These are phyloP conservation scores for Aquatica leii DNA, from an alignment of 2,888 invertebrate species.

Conservation along the genomic window DNA sequence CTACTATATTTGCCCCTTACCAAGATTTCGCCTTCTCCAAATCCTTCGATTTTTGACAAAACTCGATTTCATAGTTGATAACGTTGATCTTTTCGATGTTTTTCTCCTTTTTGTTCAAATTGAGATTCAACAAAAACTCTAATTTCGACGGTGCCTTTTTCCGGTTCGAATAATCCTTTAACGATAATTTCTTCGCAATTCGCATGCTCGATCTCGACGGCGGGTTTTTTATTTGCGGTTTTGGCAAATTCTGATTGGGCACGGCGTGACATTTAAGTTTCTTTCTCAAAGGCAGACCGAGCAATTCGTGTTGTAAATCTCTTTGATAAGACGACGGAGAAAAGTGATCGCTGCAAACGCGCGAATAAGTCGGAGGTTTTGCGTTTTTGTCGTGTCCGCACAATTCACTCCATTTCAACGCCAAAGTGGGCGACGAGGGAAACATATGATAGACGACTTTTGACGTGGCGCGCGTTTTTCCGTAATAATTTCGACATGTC, in stretches of 20 bases:
- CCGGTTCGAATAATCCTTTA: background rate
- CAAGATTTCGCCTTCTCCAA: too few species aligned
- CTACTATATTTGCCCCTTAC: too few species aligned
- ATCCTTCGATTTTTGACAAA: slow-evolving; percentile 1
- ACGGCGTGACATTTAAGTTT: slow-evolving; percentile 62
- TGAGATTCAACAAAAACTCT: background rate
- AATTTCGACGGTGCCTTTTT: background rate
- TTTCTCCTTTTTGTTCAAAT: slow-evolving; percentile 11
- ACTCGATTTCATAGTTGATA: slow-evolving; percentile 19
- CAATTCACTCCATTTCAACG: slow-evolving; percentile 61
- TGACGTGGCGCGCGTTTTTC: slow-evolving; percentile 60
- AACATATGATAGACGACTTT: slow-evolving; percentile 64
- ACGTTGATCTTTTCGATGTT: background rate
- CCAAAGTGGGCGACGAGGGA: slow-evolving; percentile 61
- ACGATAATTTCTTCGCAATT: slow-evolving; percentile 1
- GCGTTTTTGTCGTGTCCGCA: slow-evolving; percentile 55
- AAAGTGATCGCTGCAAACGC: slow-evolving; percentile 65
- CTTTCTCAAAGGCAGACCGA: slow-evolving; percentile 63
- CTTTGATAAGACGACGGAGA: slow-evolving; percentile 63
- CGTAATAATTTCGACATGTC: slow-evolving; percentile 64
- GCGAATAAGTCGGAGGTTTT: slow-evolving; percentile 57
- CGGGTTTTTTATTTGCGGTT: background rate
- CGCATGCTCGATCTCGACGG: background rate
- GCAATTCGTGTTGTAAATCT: slow-evolving; percentile 65
- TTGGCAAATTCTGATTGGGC: slow-evolving; percentile 53